Conservation (phyloP, 2,113 vertebrate species). For the Erythrolamprus reginae region DNA sequence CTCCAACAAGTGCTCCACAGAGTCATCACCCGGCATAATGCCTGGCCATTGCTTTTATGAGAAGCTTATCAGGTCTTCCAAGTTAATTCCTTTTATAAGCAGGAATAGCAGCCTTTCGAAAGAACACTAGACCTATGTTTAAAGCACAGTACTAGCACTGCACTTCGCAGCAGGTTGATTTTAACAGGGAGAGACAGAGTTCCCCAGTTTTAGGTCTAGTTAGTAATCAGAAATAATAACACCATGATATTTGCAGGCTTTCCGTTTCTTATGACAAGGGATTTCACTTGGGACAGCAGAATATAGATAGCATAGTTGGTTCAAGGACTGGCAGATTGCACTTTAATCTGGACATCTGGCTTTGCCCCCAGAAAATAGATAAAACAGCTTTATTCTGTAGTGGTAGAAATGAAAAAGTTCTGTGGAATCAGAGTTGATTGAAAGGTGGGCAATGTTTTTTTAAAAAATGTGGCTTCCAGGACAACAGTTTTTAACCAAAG, state of each 20-base stretch:
- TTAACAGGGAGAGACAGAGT: neutral
- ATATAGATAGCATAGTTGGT: neutral
- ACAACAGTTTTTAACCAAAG: neutral
- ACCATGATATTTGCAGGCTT: neutral
- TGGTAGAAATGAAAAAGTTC: neutral
- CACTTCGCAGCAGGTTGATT: neutral
- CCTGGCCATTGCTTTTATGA: neutral
- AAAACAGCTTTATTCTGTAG: neutral
- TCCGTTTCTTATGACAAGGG: neutral
- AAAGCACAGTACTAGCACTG: neutral
- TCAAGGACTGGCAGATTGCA: neutral
- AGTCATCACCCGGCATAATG: neutral
- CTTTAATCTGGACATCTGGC: neutral
- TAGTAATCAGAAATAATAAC: neutral
- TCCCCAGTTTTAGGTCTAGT: neutral
- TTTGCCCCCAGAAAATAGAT: neutral
- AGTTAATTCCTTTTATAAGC: neutral
- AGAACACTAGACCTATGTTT: neutral
- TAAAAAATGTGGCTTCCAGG: neutral
- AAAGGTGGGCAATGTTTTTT: neutral
- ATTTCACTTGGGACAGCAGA: neutral
- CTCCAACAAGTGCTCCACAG: neutral
- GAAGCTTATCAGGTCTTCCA: neutral
- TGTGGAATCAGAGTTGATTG: neutral
- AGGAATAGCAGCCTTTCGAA: neutral